A percentile compares a stretch with the other conserved stretches of the same genome.
Conservation (phyloP, 2,797 vertebrate species). For the Miopithecus talapoin region DNA sequence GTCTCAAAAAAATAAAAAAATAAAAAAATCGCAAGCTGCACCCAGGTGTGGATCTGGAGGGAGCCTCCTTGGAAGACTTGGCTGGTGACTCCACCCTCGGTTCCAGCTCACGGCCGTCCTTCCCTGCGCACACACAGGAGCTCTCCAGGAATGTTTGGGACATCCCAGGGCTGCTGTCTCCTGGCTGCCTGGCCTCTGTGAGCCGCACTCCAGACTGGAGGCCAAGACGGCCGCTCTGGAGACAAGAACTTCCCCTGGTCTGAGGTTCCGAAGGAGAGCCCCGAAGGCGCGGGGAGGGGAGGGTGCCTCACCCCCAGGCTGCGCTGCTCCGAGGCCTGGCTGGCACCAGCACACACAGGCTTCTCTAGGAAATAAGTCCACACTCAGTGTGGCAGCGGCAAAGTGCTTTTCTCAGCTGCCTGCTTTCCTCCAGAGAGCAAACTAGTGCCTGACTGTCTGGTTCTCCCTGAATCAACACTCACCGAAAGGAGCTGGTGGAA, state of each 20-base stretch:
- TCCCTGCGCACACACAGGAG: slow-evolving; percentile 15
- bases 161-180: neutral
- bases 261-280: too few relatives aligned
- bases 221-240: too few relatives aligned
- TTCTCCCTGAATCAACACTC: neutral
- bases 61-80: neutral
- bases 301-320: accelerated
- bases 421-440: neutral
- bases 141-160: neutral
- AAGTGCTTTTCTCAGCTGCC: slow-evolving; percentile 62
- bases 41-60: too few relatives aligned
- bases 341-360: slow-evolving; percentile 15
- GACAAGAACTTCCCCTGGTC: too few relatives aligned
- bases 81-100: neutral
- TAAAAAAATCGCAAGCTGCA: too few relatives aligned
- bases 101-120: slow-evolving; percentile 29
- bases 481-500: neutral
- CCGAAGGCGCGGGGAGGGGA: neutral
- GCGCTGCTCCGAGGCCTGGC: neutral
- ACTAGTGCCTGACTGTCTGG: neutral
- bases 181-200: neutral
- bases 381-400: slow-evolving; percentile 41
- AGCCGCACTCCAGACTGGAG: neutral
- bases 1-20: too few relatives aligned
- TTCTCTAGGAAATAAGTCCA: slow-evolving; percentile 69